Evolutionary conservation across 1,140 invertebrate species (phyloP), one percentile per base, ranked within the genome.

Genomic region (Brachionus manjavacas): DNA sequence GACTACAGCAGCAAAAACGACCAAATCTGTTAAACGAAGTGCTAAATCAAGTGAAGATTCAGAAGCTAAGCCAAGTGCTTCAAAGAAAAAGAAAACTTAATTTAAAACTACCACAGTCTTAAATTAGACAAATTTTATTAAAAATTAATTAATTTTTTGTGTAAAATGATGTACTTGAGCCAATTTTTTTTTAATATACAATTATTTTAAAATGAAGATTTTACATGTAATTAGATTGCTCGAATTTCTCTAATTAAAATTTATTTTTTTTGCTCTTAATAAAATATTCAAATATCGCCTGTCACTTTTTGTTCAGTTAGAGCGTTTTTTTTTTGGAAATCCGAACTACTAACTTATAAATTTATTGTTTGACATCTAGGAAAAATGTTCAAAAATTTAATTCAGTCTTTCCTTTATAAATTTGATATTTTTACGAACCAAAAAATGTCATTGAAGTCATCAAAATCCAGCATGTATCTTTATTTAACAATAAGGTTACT

Each of bases 81-180:
- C 49, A 25, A 81, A 81, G 31, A 81, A 81, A 20, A 81, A 81
- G 41, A 81, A 39, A 43, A 64, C 79, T 2, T 68, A 46, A 39
- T 25, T 16, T 55, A 3, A 72, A 28, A 39, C 20, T 4, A 72
- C 20, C 4, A n/a, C 43, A 20, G 31, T 72, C n/a, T 72, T 6
- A 7, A 68, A 31, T 72, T 72, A 20, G 20, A 72, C 2, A 7
- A 20, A 20, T 72, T 72, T 35, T 72, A 35, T 68, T 39, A 68
- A 72, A 68, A 41, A 41, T 72, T 43, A 41, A 39, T 4, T n/a
- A 41, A 16, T 39, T 41, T 41, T 39, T 35, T n/a, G 16, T 72
- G n/a, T 41, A 41, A 39, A 72, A 20, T 60, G n/a, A 9, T 60
- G n/a, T 20, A 60, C 9, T n/a, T 20, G 4, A 20, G 52, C 52